phyloP scores from a whole-genome alignment of 2,797 vertebrate genomes.

The Euthynnus affinis region DNA sequence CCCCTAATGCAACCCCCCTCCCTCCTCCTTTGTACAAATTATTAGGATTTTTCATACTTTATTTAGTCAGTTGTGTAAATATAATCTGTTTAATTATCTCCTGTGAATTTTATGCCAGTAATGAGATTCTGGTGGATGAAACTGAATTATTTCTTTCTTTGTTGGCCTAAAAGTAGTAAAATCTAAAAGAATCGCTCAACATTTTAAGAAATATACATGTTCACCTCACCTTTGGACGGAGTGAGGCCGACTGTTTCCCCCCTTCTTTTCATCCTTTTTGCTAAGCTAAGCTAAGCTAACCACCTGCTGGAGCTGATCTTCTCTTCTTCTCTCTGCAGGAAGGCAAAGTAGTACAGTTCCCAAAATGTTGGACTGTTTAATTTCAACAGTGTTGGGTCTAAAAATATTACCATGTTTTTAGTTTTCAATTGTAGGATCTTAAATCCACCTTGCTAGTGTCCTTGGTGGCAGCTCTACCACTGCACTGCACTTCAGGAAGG shows the following conservation, averaged over 20 bases:
- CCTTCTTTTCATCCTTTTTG: too few species aligned
- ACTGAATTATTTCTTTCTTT: too few species aligned
- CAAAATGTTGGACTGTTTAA: neutral
- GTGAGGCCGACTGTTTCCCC: too few species aligned
- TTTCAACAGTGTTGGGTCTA: neutral
- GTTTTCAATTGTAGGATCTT: too few species aligned
- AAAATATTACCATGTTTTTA: neutral
- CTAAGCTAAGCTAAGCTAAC: constrained; percentile 1
- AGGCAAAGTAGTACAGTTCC: neutral
- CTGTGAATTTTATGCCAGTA: neutral
- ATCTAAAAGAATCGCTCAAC: too few species aligned
- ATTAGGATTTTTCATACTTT: neutral
- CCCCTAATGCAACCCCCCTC: too few species aligned
- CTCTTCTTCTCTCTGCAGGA: neutral
- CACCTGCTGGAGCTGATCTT: neutral
- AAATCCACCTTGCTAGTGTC: neutral
- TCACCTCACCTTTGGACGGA: too few species aligned
- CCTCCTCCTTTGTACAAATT: neutral
- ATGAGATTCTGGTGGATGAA: too few species aligned
- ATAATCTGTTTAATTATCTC: neutral
- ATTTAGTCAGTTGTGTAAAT: neutral
- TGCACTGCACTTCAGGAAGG: neutral
- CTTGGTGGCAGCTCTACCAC: neutral
- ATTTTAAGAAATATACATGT: too few species aligned
- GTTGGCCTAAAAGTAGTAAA: too few species aligned